These are phyloP conservation scores for Sparidentex hasta DNA, from an alignment of 2,797 vertebrate species.

Conservation along the genomic window DNA sequence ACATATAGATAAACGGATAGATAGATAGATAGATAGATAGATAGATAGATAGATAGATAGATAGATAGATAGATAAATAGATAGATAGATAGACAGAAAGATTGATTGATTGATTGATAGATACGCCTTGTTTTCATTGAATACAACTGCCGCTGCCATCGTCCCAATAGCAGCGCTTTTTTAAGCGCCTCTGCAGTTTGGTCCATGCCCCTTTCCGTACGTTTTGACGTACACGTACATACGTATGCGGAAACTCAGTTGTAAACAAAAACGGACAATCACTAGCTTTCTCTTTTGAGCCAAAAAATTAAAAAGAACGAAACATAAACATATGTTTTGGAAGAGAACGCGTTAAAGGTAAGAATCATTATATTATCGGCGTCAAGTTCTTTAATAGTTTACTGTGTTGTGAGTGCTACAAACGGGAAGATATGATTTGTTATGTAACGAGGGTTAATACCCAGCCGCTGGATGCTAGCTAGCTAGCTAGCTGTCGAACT, in stretches of 20 bases:
- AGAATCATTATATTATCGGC: background rate
- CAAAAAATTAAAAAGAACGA: background rate
- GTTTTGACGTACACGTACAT: constrained; percentile 33
- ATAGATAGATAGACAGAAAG: too few species aligned
- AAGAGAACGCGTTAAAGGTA: constrained; percentile 42
- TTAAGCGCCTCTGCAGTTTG: constrained; percentile 20
- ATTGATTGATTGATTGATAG: background rate
- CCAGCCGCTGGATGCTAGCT: constrained; percentile 23
- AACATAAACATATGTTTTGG: background rate
- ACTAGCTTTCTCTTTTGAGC: constrained; percentile 12
- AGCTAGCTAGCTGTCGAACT: constrained; percentile 43
- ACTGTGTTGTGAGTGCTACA: background rate
- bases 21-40: constrained; percentile 33
- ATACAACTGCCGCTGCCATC: background rate
- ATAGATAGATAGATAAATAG: background rate
- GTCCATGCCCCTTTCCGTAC: constrained; percentile 47
- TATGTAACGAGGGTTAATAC: constrained; percentile 42
- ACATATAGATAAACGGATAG: background rate
- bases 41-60: constrained; percentile 8
- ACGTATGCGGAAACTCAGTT: constrained; percentile 71
- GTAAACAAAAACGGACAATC: constrained; percentile 77
- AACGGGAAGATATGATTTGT: constrained; percentile 13
- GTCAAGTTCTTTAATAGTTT: accelerated
- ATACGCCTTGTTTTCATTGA: background rate
- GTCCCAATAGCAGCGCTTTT: background rate